Evolutionary conservation across 1,140 invertebrate genomes (phyloP), one percentile per base, ranked within the genome.

Genomic region (Brachionus calyciflorus): DNA sequence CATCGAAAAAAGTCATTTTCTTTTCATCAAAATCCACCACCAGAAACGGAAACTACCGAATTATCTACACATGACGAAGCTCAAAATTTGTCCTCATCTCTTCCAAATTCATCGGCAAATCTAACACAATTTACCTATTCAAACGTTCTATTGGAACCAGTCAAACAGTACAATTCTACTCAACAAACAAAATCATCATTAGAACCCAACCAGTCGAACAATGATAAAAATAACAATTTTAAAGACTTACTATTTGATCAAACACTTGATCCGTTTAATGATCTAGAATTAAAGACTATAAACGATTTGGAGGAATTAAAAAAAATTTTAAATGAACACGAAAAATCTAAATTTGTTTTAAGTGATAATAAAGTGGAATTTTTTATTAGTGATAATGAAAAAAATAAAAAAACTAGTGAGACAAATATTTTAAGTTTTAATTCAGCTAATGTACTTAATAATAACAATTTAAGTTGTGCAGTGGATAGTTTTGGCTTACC

Each of bases 301-400:
- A 73, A 73, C 46, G 69, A 73, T 30, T 51, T 73, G 10, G 69
- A 73, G 51, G 69, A 73, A 30, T 51, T 73, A 21, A 73, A 73
- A 41, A 51, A 40, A 49, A 73, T 73, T 51, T 37, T 65, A 0
- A 65, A 19, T 26, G 19, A 65, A 65, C 40, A 65, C 19, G 60
- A 60, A 17, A 37, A 60, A 65, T 1, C 6, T 44, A 21, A 7
- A 44, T 3, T 12, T n/a, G n/a, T n/a, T n/a, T n/a, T n/a, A n/a
- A n/a, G n/a, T n/a, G n/a, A 21, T 2, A 41, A 44, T 3, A 40
- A 6, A 24, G 40, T 17, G 4, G 17, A n/a, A 3, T 12, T 24
- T 14, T 44, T 6, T 26, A 1, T 21, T 9, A 65, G 44, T 44
- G 21, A 65, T 44, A 44, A 28, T 28, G 19, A 44, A 19, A 65